Evolutionary conservation across 2,888 invertebrate species (phyloP).

Genomic region (Ctena decussata): DNA sequence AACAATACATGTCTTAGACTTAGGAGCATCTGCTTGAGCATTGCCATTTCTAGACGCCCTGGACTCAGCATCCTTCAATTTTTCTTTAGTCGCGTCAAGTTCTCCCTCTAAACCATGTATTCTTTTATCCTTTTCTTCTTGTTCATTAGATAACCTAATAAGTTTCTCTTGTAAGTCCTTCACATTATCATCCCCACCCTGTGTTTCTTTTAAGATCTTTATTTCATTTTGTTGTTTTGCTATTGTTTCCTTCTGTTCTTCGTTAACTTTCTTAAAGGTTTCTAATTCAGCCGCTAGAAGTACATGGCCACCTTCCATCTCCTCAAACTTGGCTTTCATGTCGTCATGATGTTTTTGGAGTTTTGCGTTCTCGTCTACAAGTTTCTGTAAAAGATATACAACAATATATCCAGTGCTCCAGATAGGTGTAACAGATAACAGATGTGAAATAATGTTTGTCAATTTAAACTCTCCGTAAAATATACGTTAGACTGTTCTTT

Average conservation of each 20-base stretch:
- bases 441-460: no score
- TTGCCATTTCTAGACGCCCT: conserved; percentile 31
- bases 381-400: conserved; percentile 36
- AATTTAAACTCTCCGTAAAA: no score
- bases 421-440: not conserved
- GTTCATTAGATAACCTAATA: conserved; percentile 69
- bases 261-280: conserved; percentile 61
- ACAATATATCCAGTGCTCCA: not conserved
- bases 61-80: conserved; percentile 61
- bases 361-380: conserved; percentile 61
- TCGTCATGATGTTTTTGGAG: conserved; percentile 63
- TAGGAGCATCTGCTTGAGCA: conserved; percentile 27
- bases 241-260: conserved; percentile 61
- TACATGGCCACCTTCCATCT: conserved; percentile 53
- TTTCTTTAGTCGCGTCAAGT: conserved; percentile 64
- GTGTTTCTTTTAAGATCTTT: conserved; percentile 60
- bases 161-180: conserved; percentile 71
- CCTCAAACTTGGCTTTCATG: conserved; percentile 59
- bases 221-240: conserved; percentile 62
- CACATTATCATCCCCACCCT: conserved; percentile 65
- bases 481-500: no score
- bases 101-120: conserved; percentile 70
- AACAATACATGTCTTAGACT: conserved; percentile 63
- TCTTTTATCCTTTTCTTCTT: conserved; percentile 72
- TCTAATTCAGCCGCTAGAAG: conserved; percentile 59